Evolutionary conservation across 2,113 vertebrate species (phyloP).

Genomic region (Mohoua ochrocephala): DNA sequence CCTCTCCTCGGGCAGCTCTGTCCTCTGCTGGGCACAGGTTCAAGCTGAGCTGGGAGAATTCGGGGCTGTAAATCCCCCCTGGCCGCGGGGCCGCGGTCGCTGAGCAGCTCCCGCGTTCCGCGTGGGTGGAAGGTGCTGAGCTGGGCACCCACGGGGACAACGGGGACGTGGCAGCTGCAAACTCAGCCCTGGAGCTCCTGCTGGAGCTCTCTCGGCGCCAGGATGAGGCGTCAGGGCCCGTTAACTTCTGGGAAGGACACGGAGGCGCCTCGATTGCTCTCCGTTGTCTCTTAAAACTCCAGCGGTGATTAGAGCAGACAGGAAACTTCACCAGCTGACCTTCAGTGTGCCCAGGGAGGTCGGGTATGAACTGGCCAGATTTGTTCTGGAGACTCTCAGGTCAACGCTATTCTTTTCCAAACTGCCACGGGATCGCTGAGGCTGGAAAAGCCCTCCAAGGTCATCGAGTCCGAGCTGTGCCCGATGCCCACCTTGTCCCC

Average conservation of each 20-base stretch:
- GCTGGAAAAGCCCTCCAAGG: not conserved
- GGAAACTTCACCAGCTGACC: not conserved
- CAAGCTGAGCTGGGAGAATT: not conserved
- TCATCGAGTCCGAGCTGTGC: accelerated
- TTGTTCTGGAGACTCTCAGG: not conserved
- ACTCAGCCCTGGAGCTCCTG: not conserved
- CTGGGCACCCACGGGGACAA: not conserved
- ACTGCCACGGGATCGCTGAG: not conserved
- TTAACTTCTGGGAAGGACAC: not conserved
- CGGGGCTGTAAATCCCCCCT: not conserved
- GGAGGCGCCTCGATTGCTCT: not conserved
- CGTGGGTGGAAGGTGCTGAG: not conserved
- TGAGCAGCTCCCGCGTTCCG: not conserved
- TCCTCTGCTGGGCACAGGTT: not conserved
- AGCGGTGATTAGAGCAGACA: not conserved
- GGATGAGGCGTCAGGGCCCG: not conserved
- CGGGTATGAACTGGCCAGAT: not conserved
- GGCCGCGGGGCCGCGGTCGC: accelerated
- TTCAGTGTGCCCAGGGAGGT: not conserved
- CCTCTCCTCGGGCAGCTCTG: not conserved
- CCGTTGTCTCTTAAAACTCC: not conserved
- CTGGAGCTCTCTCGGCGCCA: not conserved
- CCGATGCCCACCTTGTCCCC: accelerated
- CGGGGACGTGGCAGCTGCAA: not conserved
- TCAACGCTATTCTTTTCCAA: not conserved